A percentile compares a stretch with the other conserved stretches of the same genome.
These are phyloP conservation scores for Callosobruchus maculatus DNA, from an alignment of 2,888 invertebrate species.

Conservation along the genomic window DNA sequence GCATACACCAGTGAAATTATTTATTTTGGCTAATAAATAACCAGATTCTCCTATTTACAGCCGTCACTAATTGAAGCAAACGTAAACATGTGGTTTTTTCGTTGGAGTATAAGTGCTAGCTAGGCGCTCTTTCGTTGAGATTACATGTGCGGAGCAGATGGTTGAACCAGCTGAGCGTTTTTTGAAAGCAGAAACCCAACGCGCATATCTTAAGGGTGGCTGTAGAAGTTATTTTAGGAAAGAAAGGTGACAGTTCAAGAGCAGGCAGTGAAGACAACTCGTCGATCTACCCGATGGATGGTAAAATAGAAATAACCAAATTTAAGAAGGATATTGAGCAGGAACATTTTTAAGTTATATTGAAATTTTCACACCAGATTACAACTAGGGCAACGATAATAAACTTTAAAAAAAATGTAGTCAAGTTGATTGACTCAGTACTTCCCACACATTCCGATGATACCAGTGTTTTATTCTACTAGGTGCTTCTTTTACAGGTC, in stretches of 20 bases:
- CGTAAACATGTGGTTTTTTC: slow-evolving; percentile 38
- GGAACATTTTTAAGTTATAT: too few species aligned
- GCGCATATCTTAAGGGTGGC: background rate
- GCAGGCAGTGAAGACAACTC: background rate
- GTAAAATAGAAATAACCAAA: too few species aligned
- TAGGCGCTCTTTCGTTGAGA: slow-evolving; percentile 19
- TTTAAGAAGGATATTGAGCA: too few species aligned
- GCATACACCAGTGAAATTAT: slow-evolving; percentile 16
- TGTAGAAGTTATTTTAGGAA: background rate
- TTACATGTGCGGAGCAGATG: slow-evolving; percentile 35
- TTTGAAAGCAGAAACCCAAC: background rate
- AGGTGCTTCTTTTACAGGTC: too few species aligned
- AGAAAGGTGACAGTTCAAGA: background rate
- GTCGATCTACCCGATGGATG: background rate
- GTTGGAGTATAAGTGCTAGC: slow-evolving; percentile 30
- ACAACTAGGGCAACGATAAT: too few species aligned
- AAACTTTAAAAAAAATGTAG: too few species aligned
- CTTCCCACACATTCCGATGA: too few species aligned
- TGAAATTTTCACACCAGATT: too few species aligned
- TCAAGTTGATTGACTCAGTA: too few species aligned
- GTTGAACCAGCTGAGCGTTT: slow-evolving; percentile 11
- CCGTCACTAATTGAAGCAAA: slow-evolving; percentile 33
- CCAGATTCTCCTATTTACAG: slow-evolving; percentile 20
- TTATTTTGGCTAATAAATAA: slow-evolving; percentile 33
- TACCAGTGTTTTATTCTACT: too few species aligned